Conservation (phyloP, 2,113 vertebrate species). For the Aviceda subcristata region DNA sequence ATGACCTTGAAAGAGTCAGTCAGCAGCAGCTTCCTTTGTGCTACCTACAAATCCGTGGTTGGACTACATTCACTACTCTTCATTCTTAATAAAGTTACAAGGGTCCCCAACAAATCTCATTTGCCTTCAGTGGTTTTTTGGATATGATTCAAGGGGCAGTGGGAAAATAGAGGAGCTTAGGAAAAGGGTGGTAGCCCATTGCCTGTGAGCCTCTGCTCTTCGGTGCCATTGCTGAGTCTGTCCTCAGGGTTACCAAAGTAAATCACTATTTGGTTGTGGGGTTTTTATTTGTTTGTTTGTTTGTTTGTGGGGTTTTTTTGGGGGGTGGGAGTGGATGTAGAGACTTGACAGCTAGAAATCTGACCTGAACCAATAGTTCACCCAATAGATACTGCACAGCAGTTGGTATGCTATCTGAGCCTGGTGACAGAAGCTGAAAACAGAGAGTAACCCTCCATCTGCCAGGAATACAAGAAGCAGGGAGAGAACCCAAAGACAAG, state of each 20-base stretch:
- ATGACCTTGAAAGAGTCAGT: neutral
- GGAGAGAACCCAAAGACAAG: neutral
- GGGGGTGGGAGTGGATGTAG: neutral
- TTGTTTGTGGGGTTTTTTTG: too few relatives aligned
- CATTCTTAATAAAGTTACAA: neutral
- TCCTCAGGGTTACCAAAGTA: neutral
- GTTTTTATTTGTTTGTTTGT: neutral
- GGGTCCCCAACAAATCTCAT: neutral
- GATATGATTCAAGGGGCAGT: neutral
- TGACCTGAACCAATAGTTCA: neutral
- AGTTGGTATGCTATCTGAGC: neutral
- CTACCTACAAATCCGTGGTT: neutral
- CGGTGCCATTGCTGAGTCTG: neutral
- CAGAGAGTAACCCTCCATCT: neutral
- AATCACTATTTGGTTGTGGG: neutral
- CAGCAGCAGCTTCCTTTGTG: neutral
- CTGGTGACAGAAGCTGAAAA: accelerated
- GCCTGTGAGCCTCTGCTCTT: neutral
- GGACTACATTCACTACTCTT: neutral
- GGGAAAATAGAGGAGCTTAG: neutral
- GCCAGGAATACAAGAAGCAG: neutral
- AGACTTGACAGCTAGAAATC: neutral
- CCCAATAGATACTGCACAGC: neutral
- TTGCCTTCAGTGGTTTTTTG: neutral
- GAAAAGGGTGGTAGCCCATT: neutral